Evolutionary conservation across 2,797 vertebrate species (phyloP), one percentile per base, ranked within the genome.

Genomic region (Neostethus bicornis): DNA sequence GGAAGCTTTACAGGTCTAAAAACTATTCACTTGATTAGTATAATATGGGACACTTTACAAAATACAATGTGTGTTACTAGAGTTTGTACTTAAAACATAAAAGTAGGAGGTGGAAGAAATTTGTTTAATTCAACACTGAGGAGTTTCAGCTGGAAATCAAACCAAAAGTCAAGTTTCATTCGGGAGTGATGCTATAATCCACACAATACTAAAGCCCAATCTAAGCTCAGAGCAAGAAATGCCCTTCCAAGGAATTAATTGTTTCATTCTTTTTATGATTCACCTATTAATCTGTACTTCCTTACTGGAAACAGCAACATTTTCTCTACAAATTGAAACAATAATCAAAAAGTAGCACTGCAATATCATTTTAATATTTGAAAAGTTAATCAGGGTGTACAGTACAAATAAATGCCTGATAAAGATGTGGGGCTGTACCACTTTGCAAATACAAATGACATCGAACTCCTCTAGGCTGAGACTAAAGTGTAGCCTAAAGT

Each of bases 401-500:
- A 47, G 70, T 16, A 13, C n/a, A 6, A 53, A 43, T 28, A 54
- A 57, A 55, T 25, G 4, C 7, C 44, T 26, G 12, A 52, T 38
- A 63, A 25, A 61, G 50, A 76, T 48, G 49, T 56, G 50, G 34
- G 68, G 56, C 43, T 37, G 43, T 14, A 55, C 66, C 61, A 63
- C 53, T 59, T 35, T 54, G 38, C 78, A 53, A 75, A 51, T 32
- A 70, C 66, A 66, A 34, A 45, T 60, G 46, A 46, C 32, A 54
- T 75, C 53, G 12, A 23, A 70, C 56, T 83, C 73, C 64, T 77
- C 39, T 29, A 61, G 70, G 72, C 75, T 61, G 26, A 77, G 75
- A 76, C 77, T 63, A 75, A 64, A 72, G 70, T 35, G 73, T 84
- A 84, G 70, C 69, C 72, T 72, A 61, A 90, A 89, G 66, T 84